These are phyloP conservation scores for Dromius quadrimaculatus DNA, from an alignment of 2,888 invertebrate species.

Conservation along the genomic window DNA sequence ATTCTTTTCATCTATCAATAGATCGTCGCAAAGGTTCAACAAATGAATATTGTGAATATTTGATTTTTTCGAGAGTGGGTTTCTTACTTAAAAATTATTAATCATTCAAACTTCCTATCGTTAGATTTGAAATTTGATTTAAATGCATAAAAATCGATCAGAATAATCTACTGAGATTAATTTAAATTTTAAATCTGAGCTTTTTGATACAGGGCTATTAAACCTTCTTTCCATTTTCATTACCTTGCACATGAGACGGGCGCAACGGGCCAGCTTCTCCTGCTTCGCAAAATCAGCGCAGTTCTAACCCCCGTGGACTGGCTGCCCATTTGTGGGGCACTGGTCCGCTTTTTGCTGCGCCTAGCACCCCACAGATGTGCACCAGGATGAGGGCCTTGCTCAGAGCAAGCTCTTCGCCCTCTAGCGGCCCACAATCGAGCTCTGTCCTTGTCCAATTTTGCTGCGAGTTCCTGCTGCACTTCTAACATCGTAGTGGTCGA, in stretches of 20 bases:
- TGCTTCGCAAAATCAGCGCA: slow-evolving; percentile 76
- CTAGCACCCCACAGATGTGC: slow-evolving; percentile 76
- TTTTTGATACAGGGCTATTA: too few species aligned
- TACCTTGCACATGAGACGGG: slow-evolving; percentile 78
- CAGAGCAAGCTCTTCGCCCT: slow-evolving; percentile 72
- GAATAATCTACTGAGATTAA: too few species aligned
- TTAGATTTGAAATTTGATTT: too few species aligned
- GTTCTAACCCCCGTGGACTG: slow-evolving; percentile 69
- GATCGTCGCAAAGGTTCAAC: too few species aligned
- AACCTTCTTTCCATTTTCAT: slow-evolving; percentile 54
- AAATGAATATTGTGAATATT: too few species aligned
- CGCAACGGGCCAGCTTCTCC: slow-evolving; percentile 83
- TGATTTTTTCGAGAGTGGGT: too few species aligned
- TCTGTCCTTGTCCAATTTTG: slow-evolving; percentile 61
- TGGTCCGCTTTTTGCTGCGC: slow-evolving; percentile 77
- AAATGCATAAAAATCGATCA: too few species aligned
- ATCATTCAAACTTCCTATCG: too few species aligned
- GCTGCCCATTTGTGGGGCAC: slow-evolving; percentile 78
- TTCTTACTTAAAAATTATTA: too few species aligned
- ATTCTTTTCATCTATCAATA: too few species aligned
- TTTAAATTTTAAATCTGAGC: too few species aligned
- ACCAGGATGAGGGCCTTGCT: slow-evolving; percentile 78
- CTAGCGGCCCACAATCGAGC: slow-evolving; percentile 55
- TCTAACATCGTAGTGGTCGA: slow-evolving; percentile 62
- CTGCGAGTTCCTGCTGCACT: slow-evolving; percentile 63